Conservation (phyloP, 2,113 vertebrate species). For the Orthonyx spaldingii region DNA sequence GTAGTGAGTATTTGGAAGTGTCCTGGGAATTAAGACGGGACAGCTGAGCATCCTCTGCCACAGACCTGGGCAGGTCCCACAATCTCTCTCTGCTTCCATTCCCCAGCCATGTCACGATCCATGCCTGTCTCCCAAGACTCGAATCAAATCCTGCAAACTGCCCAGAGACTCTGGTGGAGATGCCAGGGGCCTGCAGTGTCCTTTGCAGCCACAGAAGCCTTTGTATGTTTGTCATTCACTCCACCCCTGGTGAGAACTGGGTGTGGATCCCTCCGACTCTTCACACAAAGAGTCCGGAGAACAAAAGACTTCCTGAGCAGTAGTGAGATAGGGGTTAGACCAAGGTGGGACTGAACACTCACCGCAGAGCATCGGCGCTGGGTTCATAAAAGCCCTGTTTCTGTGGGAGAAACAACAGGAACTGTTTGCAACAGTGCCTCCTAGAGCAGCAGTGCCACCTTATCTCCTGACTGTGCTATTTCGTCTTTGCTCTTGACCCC, state of each 20-base stretch:
- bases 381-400: slow-evolving; percentile 85
- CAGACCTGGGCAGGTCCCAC: neutral
- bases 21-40: neutral
- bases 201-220: neutral
- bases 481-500: neutral
- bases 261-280: neutral
- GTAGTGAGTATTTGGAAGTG: neutral
- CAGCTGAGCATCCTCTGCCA: neutral
- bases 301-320: neutral
- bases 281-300: neutral
- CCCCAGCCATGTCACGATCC: neutral
- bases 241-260: neutral
- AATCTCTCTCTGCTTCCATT: neutral
- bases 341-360: slow-evolving; percentile 28
- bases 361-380: slow-evolving; percentile 67
- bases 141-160: neutral
- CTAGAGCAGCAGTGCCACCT: neutral
- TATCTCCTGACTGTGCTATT: neutral
- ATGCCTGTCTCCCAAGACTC: neutral
- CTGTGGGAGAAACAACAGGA: slow-evolving; percentile 56
- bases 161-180: neutral
- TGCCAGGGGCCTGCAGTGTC: neutral
- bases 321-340: neutral
- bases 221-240: neutral
- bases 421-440: neutral